These are phyloP conservation scores for Athripsodes cinereus DNA, from an alignment of 2,888 invertebrate genomes.

Conservation along the genomic window DNA sequence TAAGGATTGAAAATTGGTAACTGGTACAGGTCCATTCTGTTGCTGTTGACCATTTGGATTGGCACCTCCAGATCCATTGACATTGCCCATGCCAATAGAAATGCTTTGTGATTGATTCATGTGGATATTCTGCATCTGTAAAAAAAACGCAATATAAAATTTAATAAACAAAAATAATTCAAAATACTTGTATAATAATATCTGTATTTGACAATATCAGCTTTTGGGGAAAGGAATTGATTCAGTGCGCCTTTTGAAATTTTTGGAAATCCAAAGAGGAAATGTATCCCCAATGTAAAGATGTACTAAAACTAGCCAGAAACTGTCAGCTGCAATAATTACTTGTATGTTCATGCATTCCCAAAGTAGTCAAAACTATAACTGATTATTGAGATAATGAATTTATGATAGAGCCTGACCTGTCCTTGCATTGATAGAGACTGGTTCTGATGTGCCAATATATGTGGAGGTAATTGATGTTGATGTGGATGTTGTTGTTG, in stretches of 20 bases:
- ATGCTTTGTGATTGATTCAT: slow-evolving; percentile 65
- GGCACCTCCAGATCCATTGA: slow-evolving; percentile 10
- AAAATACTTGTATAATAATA: no score
- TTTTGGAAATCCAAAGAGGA: no score
- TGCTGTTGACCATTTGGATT: slow-evolving; percentile 30
- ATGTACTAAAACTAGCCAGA: no score
- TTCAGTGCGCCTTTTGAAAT: no score
- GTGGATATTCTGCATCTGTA: slow-evolving; percentile 60
- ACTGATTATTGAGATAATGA: neutral
- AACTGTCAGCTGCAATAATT: no score
- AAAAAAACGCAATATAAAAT: no score
- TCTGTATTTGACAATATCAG: no score
- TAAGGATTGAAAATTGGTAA: slow-evolving; percentile 22
- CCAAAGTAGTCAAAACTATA: neutral
- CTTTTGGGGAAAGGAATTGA: no score
- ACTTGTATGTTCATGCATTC: no score
- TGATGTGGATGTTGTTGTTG: slow-evolving; percentile 33
- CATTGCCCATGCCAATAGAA: slow-evolving; percentile 38
- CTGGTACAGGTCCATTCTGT: slow-evolving; percentile 33
- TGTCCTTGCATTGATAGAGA: slow-evolving; percentile 52
- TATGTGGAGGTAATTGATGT: slow-evolving; percentile 40
- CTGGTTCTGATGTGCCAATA: slow-evolving; percentile 50
- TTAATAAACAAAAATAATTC: no score
- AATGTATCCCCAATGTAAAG: no score
- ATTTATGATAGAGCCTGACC: slow-evolving; percentile 32